Evolutionary conservation across 2,888 invertebrate species (phyloP), one percentile per base, ranked within the genome.

Genomic region (Rhodophaea formosa): DNA sequence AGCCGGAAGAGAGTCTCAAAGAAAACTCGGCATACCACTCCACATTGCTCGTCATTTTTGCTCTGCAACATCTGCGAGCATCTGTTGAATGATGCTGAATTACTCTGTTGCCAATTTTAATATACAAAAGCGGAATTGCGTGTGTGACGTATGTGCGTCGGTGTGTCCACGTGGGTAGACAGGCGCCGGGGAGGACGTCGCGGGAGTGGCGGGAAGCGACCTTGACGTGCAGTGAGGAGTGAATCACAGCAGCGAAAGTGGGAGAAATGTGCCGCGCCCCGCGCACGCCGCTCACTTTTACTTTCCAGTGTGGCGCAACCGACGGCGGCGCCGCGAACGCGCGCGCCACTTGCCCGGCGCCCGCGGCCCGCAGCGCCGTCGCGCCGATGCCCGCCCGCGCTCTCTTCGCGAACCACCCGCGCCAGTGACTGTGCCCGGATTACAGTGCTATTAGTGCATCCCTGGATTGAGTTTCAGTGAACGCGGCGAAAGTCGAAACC

Each of bases 281-380:
- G 86, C 86, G 81, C 86, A 82, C 86, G 82, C 86, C 84, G 78
- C 84, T 88, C 84, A 91, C 89, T 89, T 91, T 91, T 90, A 91
- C 90, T 91, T 90, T 90, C 89, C 79, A 85, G 82, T 84, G 86
- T 89, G 90, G 86, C 90, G 90, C 89, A 91, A 89, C 85, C 83
- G 84, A 80, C 78, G 76, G 82, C 83, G 84, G 82, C 84, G 80
- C 81, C 84, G 86, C 72, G 72, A 75, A 75, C 75, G 81, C 80
- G 82, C 81, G 82, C 84, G 88, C 85, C 91, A 89, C 89, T 89
- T 88, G 88, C 84, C 84, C 89, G 89, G 88, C 89, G 89, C 88
- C 85, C 88, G 88, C 89, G 88, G 88, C 88, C 88, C 88, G 85
- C 86, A 85, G 86, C 89, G 88, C 88, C 87, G 88, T 85, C 82